Conservation (phyloP, 2,113 vertebrate genomes). For the Atractosteus spatula region DNA sequence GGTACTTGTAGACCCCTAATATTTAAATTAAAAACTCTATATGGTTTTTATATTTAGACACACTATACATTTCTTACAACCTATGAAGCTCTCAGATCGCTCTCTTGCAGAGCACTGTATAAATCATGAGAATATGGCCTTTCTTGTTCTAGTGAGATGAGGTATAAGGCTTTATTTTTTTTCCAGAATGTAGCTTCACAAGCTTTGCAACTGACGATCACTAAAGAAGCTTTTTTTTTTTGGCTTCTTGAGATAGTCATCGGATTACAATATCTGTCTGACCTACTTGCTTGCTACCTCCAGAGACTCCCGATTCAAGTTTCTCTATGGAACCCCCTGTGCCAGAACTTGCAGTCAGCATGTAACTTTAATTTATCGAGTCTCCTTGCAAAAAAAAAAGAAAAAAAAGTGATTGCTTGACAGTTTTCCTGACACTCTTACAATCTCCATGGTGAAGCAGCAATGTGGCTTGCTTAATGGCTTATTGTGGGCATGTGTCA, state of each 20-base stretch:
- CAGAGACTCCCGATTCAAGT: constrained; percentile 63
- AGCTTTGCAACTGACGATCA: not conserved
- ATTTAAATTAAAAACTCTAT: too few relatives aligned
- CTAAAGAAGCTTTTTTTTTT: constrained; percentile 8
- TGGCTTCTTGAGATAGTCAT: constrained; percentile 60
- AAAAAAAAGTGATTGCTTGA: constrained; percentile 43
- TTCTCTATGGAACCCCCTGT: constrained; percentile 51
- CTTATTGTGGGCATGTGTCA: constrained; percentile 25
- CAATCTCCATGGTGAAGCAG: constrained; percentile 20
- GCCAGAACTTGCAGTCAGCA: constrained; percentile 59
- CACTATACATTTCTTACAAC: too few relatives aligned
- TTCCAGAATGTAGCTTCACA: constrained; percentile 3
- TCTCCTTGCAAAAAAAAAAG: constrained; percentile 30
- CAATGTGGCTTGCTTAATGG: constrained; percentile 12
- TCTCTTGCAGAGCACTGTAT: too few relatives aligned
- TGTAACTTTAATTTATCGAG: constrained; percentile 60
- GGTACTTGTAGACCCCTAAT: too few relatives aligned
- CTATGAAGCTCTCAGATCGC: too few relatives aligned
- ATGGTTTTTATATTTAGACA: too few relatives aligned
- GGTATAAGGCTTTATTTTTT: not conserved
- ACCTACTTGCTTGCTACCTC: constrained; percentile 63
- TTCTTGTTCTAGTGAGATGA: too few relatives aligned
- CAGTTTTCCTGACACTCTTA: constrained; percentile 25
- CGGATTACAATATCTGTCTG: constrained; percentile 72
- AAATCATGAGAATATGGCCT: too few relatives aligned